Conservation (phyloP, 2,888 invertebrate species). For the Halictus ligatus region DNA sequence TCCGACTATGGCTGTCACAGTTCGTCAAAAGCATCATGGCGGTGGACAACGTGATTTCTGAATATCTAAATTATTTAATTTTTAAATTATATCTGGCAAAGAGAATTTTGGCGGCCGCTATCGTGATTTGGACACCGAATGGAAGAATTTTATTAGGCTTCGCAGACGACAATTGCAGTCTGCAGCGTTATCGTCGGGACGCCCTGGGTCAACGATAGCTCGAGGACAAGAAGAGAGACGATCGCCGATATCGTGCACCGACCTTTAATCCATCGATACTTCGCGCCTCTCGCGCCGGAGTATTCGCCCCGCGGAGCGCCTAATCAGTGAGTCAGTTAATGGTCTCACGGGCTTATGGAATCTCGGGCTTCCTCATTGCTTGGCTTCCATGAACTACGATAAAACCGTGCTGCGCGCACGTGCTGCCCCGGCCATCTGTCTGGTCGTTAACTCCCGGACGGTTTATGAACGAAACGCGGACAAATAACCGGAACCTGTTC, state of each 20-base stretch:
- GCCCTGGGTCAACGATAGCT: constrained; percentile 45
- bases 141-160: not conserved
- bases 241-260: constrained; percentile 42
- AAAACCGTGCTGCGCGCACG: constrained; percentile 15
- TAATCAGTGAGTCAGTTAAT: constrained; percentile 46
- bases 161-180: not conserved
- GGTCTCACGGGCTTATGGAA: constrained; percentile 30
- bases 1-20: not conserved
- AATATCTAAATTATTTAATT: too few species aligned
- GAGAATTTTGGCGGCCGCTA: not conserved
- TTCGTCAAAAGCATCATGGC: not conserved
- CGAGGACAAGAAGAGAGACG: constrained; percentile 13
- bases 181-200: constrained; percentile 18
- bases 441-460: constrained; percentile 44
- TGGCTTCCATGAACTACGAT: constrained; percentile 47
- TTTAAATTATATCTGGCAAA: not conserved
- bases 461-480: constrained; percentile 26
- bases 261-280: constrained; percentile 52
- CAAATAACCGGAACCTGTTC: not conserved
- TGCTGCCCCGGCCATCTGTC: constrained; percentile 10
- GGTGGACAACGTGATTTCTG: not conserved
- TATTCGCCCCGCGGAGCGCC: not conserved
- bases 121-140: not conserved
- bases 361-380: constrained; percentile 53
- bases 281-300: constrained; percentile 17